Conservation (phyloP, 2,888 invertebrate genomes). For the Tinea pellionella region DNA sequence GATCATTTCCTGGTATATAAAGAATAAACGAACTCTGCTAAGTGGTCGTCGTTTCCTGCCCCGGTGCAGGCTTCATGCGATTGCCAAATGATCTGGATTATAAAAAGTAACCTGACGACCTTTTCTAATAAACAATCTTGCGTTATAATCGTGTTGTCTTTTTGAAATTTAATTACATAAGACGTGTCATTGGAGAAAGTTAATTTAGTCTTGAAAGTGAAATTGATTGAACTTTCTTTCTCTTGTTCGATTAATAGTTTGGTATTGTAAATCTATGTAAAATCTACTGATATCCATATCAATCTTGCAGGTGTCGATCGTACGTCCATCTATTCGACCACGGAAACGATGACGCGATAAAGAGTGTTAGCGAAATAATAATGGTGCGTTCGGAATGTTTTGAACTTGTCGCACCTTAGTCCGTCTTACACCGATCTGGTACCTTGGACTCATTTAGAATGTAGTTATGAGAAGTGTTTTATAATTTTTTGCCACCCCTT, state of each 20-base stretch:
- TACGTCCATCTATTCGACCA: background rate
- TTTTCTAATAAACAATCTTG: slow-evolving; percentile 48
- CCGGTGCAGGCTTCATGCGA: background rate
- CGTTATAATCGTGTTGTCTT: slow-evolving; percentile 51
- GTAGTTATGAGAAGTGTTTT: slow-evolving; percentile 14
- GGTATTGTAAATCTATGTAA: background rate
- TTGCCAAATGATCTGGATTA: slow-evolving; percentile 25
- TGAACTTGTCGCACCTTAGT: background rate
- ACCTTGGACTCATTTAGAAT: slow-evolving; percentile 17
- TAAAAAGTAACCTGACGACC: slow-evolving; percentile 40
- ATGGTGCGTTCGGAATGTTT: background rate
- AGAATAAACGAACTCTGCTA: background rate
- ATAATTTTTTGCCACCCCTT: slow-evolving; percentile 11
- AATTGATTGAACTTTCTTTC: slow-evolving; percentile 69
- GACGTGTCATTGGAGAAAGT: slow-evolving; percentile 68
- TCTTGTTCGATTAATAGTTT: slow-evolving; percentile 60
- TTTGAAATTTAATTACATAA: slow-evolving; percentile 58
- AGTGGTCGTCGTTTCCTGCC: slow-evolving; percentile 6
- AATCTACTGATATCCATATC: background rate
- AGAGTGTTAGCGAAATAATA: background rate
- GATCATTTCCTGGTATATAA: slow-evolving; percentile 10
- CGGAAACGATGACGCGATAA: background rate
- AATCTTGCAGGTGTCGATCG: background rate
- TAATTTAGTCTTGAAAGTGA: slow-evolving; percentile 70
- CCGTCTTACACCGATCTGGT: background rate